Conservation (phyloP, 2,113 vertebrate genomes). For the Heloderma charlesbogerti region DNA sequence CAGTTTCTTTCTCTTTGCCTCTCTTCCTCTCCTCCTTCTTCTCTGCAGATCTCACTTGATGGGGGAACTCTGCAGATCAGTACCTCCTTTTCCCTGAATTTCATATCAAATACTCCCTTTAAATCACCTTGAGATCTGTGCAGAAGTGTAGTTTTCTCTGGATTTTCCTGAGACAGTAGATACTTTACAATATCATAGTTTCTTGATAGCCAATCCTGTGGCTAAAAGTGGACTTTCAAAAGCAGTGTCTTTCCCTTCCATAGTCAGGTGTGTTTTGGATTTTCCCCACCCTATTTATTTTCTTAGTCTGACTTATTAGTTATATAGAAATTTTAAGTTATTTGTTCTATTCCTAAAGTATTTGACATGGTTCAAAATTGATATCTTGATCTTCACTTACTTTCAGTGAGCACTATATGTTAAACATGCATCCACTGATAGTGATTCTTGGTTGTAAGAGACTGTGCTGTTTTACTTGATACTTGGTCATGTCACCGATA, state of each 20-base stretch:
- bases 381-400: not conserved
- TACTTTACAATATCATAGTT: not conserved
- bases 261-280: not conserved
- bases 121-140: not conserved
- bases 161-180: not conserved
- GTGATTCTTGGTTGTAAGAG: not conserved
- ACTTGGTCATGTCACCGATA: not conserved
- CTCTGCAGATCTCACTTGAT: not conserved
- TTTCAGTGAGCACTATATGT: not conserved
- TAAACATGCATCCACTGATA: not conserved
- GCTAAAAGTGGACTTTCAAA: not conserved
- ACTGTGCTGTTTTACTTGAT: not conserved
- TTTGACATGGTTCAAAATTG: not conserved
- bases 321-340: not conserved
- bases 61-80: not conserved
- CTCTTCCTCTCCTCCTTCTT: too few relatives aligned
- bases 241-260: not conserved
- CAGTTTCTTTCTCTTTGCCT: not conserved
- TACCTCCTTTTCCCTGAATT: not conserved
- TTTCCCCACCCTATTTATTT: not conserved
- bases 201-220: not conserved
- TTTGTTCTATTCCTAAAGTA: not conserved
- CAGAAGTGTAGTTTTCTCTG: not conserved
- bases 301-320: not conserved
- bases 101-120: constrained; percentile 1